Evolutionary conservation across 2,888 invertebrate genomes (phyloP).

Genomic region (Hipparchia sbordonii): DNA sequence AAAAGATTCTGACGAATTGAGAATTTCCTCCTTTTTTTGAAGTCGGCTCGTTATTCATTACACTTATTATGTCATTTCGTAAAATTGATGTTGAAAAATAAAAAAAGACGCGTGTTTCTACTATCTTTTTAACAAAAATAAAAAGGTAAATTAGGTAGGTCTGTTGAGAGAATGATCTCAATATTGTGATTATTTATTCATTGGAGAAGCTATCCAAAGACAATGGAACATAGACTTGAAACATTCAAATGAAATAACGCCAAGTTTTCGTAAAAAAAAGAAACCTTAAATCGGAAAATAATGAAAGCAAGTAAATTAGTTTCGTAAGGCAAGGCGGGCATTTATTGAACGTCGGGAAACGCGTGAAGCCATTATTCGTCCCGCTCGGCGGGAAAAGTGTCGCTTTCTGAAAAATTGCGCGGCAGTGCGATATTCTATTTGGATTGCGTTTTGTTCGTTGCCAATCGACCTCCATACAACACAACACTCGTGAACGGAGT

Average conservation of each 20-base stretch:
- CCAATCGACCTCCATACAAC: conserved; percentile 77
- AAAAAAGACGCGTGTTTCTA: not conserved
- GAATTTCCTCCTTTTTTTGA: no score
- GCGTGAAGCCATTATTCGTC: conserved; percentile 76
- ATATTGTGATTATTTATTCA: no score
- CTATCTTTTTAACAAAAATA: no score
- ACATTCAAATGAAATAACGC: no score
- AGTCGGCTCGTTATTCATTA: no score
- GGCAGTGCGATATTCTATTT: conserved; percentile 74
- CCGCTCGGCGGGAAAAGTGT: conserved; percentile 74
- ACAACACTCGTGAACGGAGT: conserved; percentile 75
- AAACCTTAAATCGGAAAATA: conserved; percentile 41
- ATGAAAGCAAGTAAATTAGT: conserved; percentile 59
- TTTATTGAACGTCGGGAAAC: conserved; percentile 75
- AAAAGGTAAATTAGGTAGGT: no score
- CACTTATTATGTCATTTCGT: no score
- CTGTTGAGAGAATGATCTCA: no score
- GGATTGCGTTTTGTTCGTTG: conserved; percentile 77
- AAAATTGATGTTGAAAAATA: no score
- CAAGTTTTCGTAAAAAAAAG: conserved; percentile 4
- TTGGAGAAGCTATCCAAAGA: no score
- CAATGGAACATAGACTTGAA: no score
- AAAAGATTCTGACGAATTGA: no score
- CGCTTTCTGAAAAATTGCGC: conserved; percentile 77
- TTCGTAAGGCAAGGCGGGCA: conserved; percentile 52